These are phyloP conservation scores for Strigamia maritima DNA, from an alignment of 2,888 invertebrate species.

Conservation along the genomic window DNA sequence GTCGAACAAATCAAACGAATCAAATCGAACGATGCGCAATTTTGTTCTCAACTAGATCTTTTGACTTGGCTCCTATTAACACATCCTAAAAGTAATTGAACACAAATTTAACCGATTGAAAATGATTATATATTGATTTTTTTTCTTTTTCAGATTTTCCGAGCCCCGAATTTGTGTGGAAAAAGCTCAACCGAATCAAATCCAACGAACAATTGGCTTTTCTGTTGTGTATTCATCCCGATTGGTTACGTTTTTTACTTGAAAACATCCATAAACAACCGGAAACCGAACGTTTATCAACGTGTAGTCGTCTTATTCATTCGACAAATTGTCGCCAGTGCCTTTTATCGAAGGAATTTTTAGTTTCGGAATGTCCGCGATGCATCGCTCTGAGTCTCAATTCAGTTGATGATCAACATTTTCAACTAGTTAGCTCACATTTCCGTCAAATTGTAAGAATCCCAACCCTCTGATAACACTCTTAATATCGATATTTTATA, in stretches of 20 bases:
- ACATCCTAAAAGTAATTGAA: not conserved
- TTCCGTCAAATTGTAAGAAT: not conserved
- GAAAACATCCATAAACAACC: not conserved
- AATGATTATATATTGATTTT: too few species aligned
- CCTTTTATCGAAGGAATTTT: not conserved
- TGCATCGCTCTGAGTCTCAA: not conserved
- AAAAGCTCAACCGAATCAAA: not conserved
- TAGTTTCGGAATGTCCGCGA: not conserved
- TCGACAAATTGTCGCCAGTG: not conserved
- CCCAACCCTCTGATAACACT: too few species aligned
- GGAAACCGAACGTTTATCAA: not conserved
- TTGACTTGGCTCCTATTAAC: not conserved
- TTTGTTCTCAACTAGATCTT: not conserved
- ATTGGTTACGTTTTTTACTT: not conserved
- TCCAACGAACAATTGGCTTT: not conserved
- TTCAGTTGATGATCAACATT: not conserved
- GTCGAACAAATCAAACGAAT: not conserved
- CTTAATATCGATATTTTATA: too few species aligned
- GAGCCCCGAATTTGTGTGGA: not conserved
- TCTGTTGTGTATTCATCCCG: not conserved
- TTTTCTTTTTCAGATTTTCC: not conserved
- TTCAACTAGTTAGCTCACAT: not conserved
- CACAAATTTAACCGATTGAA: too few species aligned
- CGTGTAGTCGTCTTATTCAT: not conserved
- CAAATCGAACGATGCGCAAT: not conserved